A percentile compares a stretch with the other conserved stretches of the same genome.
These are phyloP conservation scores for Cheilosia scutellata DNA, from an alignment of 2,888 invertebrate species.

Conservation along the genomic window DNA sequence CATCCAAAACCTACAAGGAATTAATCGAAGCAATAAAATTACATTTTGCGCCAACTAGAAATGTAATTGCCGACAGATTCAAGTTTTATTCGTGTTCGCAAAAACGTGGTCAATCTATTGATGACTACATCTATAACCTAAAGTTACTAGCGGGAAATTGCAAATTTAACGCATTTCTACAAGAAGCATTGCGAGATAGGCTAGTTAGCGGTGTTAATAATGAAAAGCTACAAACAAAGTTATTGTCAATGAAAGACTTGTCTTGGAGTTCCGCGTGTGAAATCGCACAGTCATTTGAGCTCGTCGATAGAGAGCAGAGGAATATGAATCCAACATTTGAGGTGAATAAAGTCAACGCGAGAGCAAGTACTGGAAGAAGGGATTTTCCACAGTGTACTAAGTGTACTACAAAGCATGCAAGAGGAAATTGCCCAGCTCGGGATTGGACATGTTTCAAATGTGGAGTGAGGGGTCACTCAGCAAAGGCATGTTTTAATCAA, in stretches of 20 bases:
- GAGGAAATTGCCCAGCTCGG: background rate
- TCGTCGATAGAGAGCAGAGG: constrained; percentile 17
- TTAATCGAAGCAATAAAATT: constrained; percentile 15
- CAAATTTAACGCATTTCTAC: constrained; percentile 11
- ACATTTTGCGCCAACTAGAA: constrained; percentile 23
- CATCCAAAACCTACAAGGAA: constrained; percentile 8
- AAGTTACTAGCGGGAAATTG: constrained; percentile 25
- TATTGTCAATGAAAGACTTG: constrained; percentile 18
- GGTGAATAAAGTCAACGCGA: constrained; percentile 2
- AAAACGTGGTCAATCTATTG: constrained; percentile 28
- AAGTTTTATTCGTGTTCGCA: constrained; percentile 25
- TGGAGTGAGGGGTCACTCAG: constrained; percentile 3
- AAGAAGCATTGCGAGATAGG: constrained; percentile 28
- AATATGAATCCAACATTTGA: constrained; percentile 7
- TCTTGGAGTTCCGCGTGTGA: constrained; percentile 13
- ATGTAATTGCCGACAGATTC: constrained; percentile 21
- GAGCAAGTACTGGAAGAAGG: no score
- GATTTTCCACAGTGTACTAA: background rate
- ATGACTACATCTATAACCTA: constrained; percentile 22
- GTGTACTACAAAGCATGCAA: constrained; percentile 23
- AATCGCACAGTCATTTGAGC: constrained; percentile 28
- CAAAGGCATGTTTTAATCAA: constrained; percentile 13
- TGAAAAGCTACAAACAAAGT: constrained; percentile 24
- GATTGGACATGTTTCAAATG: constrained; percentile 17
- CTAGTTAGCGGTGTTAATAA: constrained; percentile 26